Evolutionary conservation across 2,797 vertebrate species (phyloP).

Genomic region (Rhynchotus rufescens): DNA sequence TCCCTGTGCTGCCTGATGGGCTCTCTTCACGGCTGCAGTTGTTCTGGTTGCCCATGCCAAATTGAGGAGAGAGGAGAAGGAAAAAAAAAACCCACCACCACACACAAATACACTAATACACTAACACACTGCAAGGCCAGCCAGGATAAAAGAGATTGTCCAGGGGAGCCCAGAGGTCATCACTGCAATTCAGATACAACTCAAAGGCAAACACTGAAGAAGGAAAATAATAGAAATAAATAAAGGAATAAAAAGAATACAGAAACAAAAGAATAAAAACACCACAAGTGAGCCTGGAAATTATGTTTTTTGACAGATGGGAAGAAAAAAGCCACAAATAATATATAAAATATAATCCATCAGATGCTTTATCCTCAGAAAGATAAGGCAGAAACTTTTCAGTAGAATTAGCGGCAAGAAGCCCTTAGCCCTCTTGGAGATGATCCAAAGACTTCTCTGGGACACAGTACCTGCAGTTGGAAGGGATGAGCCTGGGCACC

Average conservation of each 20-base stretch:
- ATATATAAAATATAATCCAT: not conserved
- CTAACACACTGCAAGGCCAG: not conserved
- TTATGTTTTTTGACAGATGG: not conserved
- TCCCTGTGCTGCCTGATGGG: too few species aligned
- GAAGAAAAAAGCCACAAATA: not conserved
- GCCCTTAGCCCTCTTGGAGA: not conserved
- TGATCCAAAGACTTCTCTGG: not conserved
- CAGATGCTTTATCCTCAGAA: not conserved
- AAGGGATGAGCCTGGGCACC: not conserved
- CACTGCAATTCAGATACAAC: conserved; percentile 34
- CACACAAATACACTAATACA: too few species aligned
- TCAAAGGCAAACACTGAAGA: conserved; percentile 8
- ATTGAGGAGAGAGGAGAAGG: too few species aligned
- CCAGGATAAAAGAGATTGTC: not conserved
- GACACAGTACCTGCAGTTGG: not conserved
- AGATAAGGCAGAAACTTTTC: not conserved
- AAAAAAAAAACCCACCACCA: too few species aligned
- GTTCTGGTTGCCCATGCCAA: too few species aligned
- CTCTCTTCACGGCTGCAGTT: too few species aligned
- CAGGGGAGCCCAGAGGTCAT: conserved; percentile 23
- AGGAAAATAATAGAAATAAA: conserved; percentile 38
- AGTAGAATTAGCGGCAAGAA: not conserved
- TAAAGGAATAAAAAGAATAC: not conserved
- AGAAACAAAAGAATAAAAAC: not conserved
- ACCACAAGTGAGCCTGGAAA: not conserved